Base-by-base conservation (phyloP, 64 coral and sea anemone species). In the Stichodactyla helianthus region DNA sequence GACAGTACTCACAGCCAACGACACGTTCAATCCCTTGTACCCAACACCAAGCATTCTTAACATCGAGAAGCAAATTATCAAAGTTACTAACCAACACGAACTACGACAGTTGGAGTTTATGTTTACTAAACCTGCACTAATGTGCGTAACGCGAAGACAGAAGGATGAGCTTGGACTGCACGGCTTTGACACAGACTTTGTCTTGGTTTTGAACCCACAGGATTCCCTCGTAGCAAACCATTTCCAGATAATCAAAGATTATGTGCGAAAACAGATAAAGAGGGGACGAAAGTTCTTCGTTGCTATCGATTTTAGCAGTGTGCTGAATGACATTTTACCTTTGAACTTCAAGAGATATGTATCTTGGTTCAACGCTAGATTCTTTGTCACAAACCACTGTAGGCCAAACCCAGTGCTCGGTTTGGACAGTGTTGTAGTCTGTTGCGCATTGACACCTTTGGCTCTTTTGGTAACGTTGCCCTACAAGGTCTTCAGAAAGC, bases 171-270 rank as follows among this genome's bases (percentile, higher is more conserved):
- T 51, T 51, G 28, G 67, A 54, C 15, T 86, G 63, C 27, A 77
- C 16, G 85, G 85, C 7, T 86, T 86, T 56, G 85, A 86, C 67
- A 86, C 85, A 53, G 85, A 86, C 62, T 86, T 86, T 54, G 85
- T 86, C 5, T 4, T 86, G 19, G 35, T 86, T 51, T 53, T 86
- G 16, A 71, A 86, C 74, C 85, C 85, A 6, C 52, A 19, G 7
- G 64, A 76, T 51, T 65, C 51, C 16, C 5, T 55, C 13, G 55
- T 77, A 52, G 85, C 65, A 6, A n/a, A 52, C 5, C 85, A 61
- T 65, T 25, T 86, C 51, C 53, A 62, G 17, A 85, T 25, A 77
- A 85, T 90, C 54, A 60, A 52, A 7, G 67, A 50, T 59, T 70
- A 84, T 18, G 65, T 90, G 10, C 51, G 23, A 83, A 90, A 58